Percentiles rank a stretch among this genome's conserved stretches.
Conservation (phyloP, 2,113 vertebrate species). For the Crotalus viridis region DNA sequence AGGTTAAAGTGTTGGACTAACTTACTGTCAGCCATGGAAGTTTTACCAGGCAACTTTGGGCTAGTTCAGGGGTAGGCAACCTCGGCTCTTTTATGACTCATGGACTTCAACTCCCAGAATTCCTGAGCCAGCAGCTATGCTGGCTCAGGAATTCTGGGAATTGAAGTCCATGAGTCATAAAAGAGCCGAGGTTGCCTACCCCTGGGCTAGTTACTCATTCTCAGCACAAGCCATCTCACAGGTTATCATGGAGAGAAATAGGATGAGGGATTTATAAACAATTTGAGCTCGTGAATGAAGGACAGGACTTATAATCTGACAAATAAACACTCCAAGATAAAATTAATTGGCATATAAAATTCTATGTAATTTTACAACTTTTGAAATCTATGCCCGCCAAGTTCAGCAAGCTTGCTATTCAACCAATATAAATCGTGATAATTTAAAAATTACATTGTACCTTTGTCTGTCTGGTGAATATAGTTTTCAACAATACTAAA, state of each 20-base stretch:
- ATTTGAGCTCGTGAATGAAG: neutral
- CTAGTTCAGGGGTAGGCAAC: no score
- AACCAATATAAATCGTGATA: neutral
- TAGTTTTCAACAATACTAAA: neutral
- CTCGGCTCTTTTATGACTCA: no score
- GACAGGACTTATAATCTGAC: neutral
- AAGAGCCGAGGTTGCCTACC: no score
- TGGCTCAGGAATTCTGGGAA: no score
- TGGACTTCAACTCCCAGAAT: no score
- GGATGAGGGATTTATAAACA: neutral
- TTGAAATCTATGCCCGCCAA: neutral
- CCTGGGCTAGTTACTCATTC: neutral
- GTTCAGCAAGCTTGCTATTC: neutral
- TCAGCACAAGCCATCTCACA: neutral
- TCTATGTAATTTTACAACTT: neutral
- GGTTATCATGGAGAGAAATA: neutral
- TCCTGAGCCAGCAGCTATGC: no score
- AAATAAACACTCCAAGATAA: neutral
- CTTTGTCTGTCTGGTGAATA: neutral
- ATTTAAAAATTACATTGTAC: neutral
- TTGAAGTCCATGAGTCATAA: no score
- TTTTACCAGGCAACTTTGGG: neutral
- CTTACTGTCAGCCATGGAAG: neutral
- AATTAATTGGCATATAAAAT: neutral
- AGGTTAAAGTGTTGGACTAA: neutral